Percentiles rank a stretch among this genome's conserved stretches.
These are phyloP conservation scores for Pimephales promelas DNA, from an alignment of 2,113 vertebrate genomes.

Conservation along the genomic window DNA sequence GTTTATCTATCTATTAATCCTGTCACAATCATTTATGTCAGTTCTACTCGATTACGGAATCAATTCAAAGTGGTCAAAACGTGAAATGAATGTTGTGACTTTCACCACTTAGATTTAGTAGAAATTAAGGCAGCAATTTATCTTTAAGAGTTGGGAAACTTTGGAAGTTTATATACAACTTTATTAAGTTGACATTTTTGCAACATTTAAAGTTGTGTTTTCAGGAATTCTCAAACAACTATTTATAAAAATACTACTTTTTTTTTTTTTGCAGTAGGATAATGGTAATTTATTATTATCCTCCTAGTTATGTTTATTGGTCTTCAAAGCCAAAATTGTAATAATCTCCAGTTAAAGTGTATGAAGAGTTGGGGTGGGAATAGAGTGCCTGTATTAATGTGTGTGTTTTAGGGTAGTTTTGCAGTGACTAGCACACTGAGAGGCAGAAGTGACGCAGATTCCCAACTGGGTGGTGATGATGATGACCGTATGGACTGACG, in stretches of 20 bases:
- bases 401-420: background rate
- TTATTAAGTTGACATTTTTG: background rate
- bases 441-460: background rate
- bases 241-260: background rate
- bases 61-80: background rate
- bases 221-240: background rate
- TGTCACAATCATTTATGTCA: background rate
- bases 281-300: background rate
- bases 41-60: too few relatives aligned
- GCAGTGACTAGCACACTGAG: slow-evolving; percentile 12
- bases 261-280: too few relatives aligned
- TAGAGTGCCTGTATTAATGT: background rate
- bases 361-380: background rate
- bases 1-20: background rate
- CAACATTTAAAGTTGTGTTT: background rate
- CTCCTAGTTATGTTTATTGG: background rate
- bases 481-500: background rate
- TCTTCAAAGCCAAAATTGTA: background rate
- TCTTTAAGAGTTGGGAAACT: background rate
- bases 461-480: background rate
- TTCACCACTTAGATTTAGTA: background rate
- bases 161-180: background rate
- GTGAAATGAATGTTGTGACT: background rate
- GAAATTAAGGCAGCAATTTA: background rate
- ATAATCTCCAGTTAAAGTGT: background rate